These are phyloP conservation scores for Scolopax rusticola DNA, from an alignment of 2,797 vertebrate species.

Conservation along the genomic window DNA sequence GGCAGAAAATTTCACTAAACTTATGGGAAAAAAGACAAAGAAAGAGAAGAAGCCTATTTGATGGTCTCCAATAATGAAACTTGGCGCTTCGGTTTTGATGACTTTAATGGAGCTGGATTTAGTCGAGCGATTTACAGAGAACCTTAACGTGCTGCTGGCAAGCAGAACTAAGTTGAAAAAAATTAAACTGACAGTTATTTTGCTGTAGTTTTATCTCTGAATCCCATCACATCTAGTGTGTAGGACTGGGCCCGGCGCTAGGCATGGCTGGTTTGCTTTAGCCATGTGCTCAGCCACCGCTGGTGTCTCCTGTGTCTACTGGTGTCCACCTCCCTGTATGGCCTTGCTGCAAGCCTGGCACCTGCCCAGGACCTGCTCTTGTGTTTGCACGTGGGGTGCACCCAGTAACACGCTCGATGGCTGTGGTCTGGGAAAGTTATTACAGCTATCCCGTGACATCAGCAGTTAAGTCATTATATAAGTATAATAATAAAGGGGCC, in stretches of 20 bases:
- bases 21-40: neutral
- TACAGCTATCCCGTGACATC: neutral
- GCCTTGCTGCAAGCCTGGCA: neutral
- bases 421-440: neutral
- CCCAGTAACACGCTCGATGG: neutral
- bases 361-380: neutral
- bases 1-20: neutral
- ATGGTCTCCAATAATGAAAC: neutral
- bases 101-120: neutral
- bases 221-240: neutral
- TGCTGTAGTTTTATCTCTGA: neutral
- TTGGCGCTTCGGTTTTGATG: neutral
- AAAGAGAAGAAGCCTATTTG: neutral
- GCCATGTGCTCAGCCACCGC: too few relatives aligned
- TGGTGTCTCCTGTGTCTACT: neutral
- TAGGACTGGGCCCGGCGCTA: neutral
- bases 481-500: neutral
- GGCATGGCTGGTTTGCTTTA: neutral
- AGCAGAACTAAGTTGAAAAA: neutral
- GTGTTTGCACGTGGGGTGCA: neutral
- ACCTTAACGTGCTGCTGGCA: neutral
- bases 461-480: neutral
- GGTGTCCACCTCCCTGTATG: too few relatives aligned
- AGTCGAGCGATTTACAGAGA: neutral
- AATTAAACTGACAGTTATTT: neutral